Base-by-base conservation (phyloP, 2,888 invertebrate species). In the Maniola hyperantus region DNA sequence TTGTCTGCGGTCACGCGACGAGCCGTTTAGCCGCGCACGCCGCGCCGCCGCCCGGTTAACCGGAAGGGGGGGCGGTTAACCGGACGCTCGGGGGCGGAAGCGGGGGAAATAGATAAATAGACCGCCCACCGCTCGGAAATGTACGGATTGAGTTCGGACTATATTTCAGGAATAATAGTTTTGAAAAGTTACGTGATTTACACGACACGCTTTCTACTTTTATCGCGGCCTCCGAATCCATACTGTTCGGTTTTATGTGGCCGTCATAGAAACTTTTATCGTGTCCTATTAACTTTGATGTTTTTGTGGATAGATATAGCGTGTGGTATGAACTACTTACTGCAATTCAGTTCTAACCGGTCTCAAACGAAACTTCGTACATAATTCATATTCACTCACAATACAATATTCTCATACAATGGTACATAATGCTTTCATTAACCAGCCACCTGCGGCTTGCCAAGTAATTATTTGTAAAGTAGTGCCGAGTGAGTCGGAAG, bases 1-100 rank as follows among this genome's bases (percentile, higher is more conserved):
- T 92, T 92, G 91, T 91, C 91, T 92, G 91, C 91, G 91, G 91
- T 92, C 91, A 91, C 91, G 91, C 91, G 91, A 92, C 91, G 91
- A 92, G 91, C 91, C 91, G 91, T 91, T 92, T 91, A 92, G 91
- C 91, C 91, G 91, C 86, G 87, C 87, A 83, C 88, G 84, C 87
- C 83, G 84, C 84, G 82, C 83, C 83, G 82, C 87, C 89, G 86
- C 89, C 89, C 90, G 91, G 91, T 90, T 91, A 91, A 91, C 91
- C 91, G 91, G 91, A 90, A 88, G 91, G 90, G 91, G 91, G 89
- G 91, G 89, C 87, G 91, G 91, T 91, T 91, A 91, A 91, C 91
- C 91, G 91, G 91, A 90, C 91, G 90, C 86, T 84, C 84, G 87
- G 87, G 90, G 89, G 90, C 91, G 91, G 91, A 92, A 90, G 87